Base-by-base conservation (phyloP, 2,797 vertebrate species). In the Potorous gilbertii region DNA sequence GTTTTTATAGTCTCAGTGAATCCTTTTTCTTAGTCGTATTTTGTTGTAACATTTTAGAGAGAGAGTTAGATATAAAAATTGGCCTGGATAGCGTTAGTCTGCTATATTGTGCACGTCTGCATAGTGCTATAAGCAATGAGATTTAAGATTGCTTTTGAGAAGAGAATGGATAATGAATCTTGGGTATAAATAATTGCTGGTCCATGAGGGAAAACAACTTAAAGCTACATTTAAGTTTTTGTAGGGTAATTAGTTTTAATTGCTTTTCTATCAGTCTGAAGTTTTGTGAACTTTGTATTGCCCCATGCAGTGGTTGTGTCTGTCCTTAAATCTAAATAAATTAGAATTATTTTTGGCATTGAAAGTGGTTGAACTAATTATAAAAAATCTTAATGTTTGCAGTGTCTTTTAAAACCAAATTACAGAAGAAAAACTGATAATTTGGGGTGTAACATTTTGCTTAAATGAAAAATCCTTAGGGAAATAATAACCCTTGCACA, bases 1-100 rank as follows among this genome's bases (percentile, higher is more conserved):
- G 91, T 96, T 97, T 98, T 95, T 92, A 93, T 13, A 90, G 46
- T 95, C 95, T 91, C 97, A 92, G 93, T 96, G 93, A 96, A 92
- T 95, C 52, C 34, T 95, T 93, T 98, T 97, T 34, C 54, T 91
- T 97, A 93, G 96, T 96, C 94, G 0, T 87, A 87, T 94, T 97
- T 98, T 97, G 66, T 97, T 97, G 16, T 52, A 96, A 91, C 62
- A 92, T 97, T 95, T 95, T 97, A 56, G 87, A 54, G 56, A 91
- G 92, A 91, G 91, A 96, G 97, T 96, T 98, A 92, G 54, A 55
- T 40, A 57, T 9, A 89, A 92, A 90, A 93, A 90, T 94, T 95
- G 97, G 46, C 52, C 0, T 74, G 9, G 90, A 91, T 95, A 62
- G 8, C 24, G 55, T 96, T 98, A 97, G 96, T 94, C 81, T 97